Base-by-base conservation (phyloP, 2,797 vertebrate species). In the Loris lydekkerianus region DNA sequence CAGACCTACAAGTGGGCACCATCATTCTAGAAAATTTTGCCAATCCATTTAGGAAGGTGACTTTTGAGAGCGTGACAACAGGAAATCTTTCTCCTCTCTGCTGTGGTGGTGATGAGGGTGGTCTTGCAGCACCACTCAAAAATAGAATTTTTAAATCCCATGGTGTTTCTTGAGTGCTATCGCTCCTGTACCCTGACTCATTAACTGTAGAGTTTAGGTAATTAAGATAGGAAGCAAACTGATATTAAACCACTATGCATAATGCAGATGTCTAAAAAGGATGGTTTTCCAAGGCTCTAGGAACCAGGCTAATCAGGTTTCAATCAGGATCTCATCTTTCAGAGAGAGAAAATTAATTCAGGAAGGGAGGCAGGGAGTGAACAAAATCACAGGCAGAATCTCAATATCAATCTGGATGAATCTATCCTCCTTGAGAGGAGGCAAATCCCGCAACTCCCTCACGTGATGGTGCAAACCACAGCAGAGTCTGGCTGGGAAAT, bases 251-350 rank as follows among this genome's bases (percentile, higher is more conserved):
- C 95, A 89, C 60, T 85, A 89, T 90, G 87, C 86, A 95, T 97
- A 96, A 97, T 81, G 86, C 53, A 85, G 0, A 1, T 34, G 40
- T 89, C 63, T 95, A 95, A 73, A 18, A 1, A 89, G 83, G 86
- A 92, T 67, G 91, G 70, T 15, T 83, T 96, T 80, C 58, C 46
- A 78, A 53, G 61, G 81, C 83, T 96, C 17, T 21, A 73, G 92
- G 40, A 90, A 97, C 65, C 34, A 94, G 58, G 31, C n/a, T 97
- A 96, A 96, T 97, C 81, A 95, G 67, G 73, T 93, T 96, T 96
- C 96, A 86, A 94, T 97, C 94, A 94, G 95, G 77, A 97, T 97
- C 92, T 92, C 83, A 91, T 95, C 43, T 89, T 94, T 97, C 53
- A 72, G 76, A n/a, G 78, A 65, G 6, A 85, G 86, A 91, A 91